phyloP scores from a whole-genome alignment of 1,140 invertebrate genomes.

The Zaprionus africanus region DNA sequence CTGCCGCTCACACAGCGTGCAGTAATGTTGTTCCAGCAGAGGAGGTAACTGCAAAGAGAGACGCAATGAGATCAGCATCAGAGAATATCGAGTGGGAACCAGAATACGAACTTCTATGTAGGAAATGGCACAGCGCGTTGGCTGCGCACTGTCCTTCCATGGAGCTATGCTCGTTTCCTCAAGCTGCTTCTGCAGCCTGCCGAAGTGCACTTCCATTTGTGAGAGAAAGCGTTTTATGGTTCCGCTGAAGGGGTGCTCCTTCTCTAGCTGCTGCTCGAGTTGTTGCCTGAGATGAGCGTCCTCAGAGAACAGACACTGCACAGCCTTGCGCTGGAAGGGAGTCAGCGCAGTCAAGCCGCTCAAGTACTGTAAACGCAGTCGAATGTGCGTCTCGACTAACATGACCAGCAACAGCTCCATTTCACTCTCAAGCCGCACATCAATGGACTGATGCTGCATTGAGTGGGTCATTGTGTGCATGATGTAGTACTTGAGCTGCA shows the following conservation, averaged over 20 bases:
- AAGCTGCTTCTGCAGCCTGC: constrained; percentile 19
- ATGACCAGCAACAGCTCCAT: constrained; percentile 50
- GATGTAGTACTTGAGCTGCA: constrained; percentile 65
- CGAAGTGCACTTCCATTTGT: constrained; percentile 35
- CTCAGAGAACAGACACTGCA: constrained; percentile 26
- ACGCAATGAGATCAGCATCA: not conserved
- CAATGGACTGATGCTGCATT: constrained; percentile 9
- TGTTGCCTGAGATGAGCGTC: constrained; percentile 14
- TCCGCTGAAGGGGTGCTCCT: not conserved
- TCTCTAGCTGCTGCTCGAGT: constrained; percentile 20
- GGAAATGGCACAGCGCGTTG: constrained; percentile 47
- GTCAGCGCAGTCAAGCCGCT: constrained; percentile 6
- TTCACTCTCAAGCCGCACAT: constrained; percentile 16
- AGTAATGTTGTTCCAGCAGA: constrained; percentile 54
- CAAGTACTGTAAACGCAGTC: constrained; percentile 60
- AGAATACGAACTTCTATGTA: constrained; percentile 37
- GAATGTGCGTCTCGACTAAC: constrained; percentile 57
- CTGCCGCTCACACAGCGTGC: constrained; percentile 53
- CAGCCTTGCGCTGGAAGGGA: constrained; percentile 46
- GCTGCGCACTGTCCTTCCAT: not conserved
- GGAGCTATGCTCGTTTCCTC: not conserved
- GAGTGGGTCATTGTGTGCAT: constrained; percentile 13
- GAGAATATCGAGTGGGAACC: not conserved
- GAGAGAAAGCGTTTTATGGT: constrained; percentile 17
- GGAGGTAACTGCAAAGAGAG: constrained; percentile 37